phyloP scores from a whole-genome alignment of 2,797 vertebrate genomes.

The Gymnoscopelus microlampas region DNA sequence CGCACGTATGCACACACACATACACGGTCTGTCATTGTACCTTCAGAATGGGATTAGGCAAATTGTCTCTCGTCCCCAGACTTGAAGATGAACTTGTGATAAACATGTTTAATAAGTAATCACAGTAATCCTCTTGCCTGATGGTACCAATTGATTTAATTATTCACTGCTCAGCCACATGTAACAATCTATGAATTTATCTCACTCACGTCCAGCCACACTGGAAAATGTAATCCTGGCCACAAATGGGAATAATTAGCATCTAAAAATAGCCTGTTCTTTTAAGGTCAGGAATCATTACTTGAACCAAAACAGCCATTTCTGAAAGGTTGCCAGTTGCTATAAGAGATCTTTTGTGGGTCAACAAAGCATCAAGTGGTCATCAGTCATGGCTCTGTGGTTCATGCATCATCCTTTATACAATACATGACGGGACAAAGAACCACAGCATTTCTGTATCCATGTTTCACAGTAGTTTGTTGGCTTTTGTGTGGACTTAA shows the following conservation, averaged over 20 bases:
- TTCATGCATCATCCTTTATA: too few species aligned
- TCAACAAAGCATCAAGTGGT: too few species aligned
- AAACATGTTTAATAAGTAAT: slow-evolving; percentile 24
- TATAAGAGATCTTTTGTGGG: too few species aligned
- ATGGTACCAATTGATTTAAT: slow-evolving; percentile 18
- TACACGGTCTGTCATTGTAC: neutral
- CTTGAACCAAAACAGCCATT: too few species aligned
- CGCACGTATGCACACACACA: slow-evolving; percentile 1
- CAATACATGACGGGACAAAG: too few species aligned
- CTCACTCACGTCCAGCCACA: neutral
- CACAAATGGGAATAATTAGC: neutral
- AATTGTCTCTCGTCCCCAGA: slow-evolving; percentile 13
- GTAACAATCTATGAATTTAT: slow-evolving; percentile 11
- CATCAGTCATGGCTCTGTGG: too few species aligned
- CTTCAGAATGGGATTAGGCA: slow-evolving; percentile 2
- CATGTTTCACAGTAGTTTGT: too few species aligned
- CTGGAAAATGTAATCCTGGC: neutral
- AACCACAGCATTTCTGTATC: too few species aligned
- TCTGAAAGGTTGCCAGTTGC: too few species aligned
- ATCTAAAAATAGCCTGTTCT: neutral
- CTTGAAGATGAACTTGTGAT: slow-evolving; percentile 2
- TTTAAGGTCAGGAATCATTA: too few species aligned
- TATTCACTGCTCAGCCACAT: slow-evolving; percentile 33
- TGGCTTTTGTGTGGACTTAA: too few species aligned
- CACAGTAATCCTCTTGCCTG: slow-evolving; percentile 25